Conservation (phyloP, 2,888 invertebrate species). For the Tillus elongatus region DNA sequence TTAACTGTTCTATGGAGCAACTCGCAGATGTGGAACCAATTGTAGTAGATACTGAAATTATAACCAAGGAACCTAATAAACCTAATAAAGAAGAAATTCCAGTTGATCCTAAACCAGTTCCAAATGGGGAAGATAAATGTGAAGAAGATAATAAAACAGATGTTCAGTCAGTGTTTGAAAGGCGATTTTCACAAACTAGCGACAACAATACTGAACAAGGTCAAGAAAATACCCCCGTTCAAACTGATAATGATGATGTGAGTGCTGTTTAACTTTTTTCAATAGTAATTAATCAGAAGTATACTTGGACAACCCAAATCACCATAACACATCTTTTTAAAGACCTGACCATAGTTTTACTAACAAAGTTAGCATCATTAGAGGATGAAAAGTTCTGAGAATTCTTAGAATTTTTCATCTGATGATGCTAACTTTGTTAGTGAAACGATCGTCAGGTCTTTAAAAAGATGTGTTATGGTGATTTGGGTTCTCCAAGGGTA, state of each 20-base stretch:
- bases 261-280: too few species aligned
- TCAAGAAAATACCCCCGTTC: slow-evolving; percentile 34
- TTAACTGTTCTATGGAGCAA: slow-evolving; percentile 37
- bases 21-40: slow-evolving; percentile 5
- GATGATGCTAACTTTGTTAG: too few species aligned
- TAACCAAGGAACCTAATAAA: too few species aligned
- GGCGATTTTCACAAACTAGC: slow-evolving; percentile 36
- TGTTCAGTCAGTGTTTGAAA: slow-evolving; percentile 30
- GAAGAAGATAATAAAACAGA: slow-evolving; percentile 39
- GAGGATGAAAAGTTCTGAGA: too few species aligned
- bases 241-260: slow-evolving; percentile 40
- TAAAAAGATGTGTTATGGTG: too few species aligned
- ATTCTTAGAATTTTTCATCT: too few species aligned
- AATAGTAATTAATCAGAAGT: slow-evolving; percentile 3
- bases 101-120: slow-evolving; percentile 21
- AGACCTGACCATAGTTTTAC: too few species aligned
- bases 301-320: too few species aligned
- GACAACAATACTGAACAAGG: slow-evolving; percentile 32
- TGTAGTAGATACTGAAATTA: not conserved
- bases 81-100: slow-evolving; percentile 38
- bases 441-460: too few species aligned
- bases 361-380: too few species aligned
- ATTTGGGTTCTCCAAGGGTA: too few species aligned
- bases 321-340: too few species aligned
- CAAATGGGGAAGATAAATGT: slow-evolving; percentile 19